These are phyloP conservation scores for Myoxocephalus aenaeus DNA, from an alignment of 2,797 vertebrate species.

Conservation along the genomic window DNA sequence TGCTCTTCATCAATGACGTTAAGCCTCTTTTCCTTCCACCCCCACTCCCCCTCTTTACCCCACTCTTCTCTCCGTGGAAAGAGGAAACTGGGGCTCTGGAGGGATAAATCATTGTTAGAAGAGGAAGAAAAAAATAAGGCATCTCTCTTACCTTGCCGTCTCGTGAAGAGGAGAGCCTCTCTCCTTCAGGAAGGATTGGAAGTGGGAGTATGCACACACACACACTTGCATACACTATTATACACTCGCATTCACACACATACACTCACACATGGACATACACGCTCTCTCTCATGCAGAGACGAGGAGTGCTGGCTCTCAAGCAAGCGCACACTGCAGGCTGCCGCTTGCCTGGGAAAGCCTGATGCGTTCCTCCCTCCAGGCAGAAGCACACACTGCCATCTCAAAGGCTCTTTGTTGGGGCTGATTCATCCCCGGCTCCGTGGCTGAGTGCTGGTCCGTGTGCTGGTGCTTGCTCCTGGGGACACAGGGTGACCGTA, in stretches of 20 bases:
- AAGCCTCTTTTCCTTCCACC: conserved; percentile 62
- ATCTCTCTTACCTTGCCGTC: conserved; percentile 82
- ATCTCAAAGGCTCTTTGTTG: conserved; percentile 85
- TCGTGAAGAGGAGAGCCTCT: conserved; percentile 77
- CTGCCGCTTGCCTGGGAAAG: conserved; percentile 89
- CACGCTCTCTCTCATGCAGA: conserved; percentile 59
- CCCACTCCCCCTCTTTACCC: conserved; percentile 24
- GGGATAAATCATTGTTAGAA: conserved; percentile 61
- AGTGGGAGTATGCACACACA: conserved; percentile 69
- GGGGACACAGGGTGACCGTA: conserved; percentile 56
- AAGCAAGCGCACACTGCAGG: conserved; percentile 87
- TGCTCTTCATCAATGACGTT: conserved; percentile 81
- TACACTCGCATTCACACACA: conserved; percentile 59
- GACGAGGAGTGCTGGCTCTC: conserved; percentile 77
- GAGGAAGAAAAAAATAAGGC: conserved; percentile 46
- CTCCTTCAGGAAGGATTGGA: conserved; percentile 81
- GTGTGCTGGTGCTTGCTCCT: conserved; percentile 69
- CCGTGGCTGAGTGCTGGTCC: conserved; percentile 72
- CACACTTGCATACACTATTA: conserved; percentile 65
- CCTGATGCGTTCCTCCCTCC: conserved; percentile 89
- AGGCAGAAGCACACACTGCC: conserved; percentile 86
- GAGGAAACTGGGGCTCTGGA: conserved; percentile 44
- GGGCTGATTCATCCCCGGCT: conserved; percentile 76
- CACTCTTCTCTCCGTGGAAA: conserved; percentile 43
- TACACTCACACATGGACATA: conserved; percentile 62